Evolutionary conservation across 2,888 invertebrate genomes (phyloP).

Genomic region (Pegoplata infirma): DNA sequence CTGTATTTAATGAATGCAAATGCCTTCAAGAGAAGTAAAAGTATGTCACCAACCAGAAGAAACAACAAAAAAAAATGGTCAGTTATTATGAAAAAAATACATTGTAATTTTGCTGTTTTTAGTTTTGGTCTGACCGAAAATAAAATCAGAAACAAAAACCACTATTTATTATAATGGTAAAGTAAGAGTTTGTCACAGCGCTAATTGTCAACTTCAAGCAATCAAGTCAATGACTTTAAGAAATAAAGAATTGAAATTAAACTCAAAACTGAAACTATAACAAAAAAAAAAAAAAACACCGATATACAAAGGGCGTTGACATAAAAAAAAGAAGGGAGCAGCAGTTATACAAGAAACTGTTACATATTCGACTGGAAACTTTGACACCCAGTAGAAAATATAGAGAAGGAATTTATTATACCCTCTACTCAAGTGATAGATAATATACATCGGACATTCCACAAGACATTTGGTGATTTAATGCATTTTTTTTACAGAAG

Average conservation of each 20-base stretch:
- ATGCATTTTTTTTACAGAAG: too few species aligned
- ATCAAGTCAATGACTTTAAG: conserved; percentile 51
- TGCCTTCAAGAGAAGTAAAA: conserved; percentile 63
- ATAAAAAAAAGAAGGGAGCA: conserved; percentile 41
- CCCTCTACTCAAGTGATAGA: too few species aligned
- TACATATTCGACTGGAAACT: neutral
- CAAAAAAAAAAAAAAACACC: conserved; percentile 16
- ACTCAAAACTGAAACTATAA: conserved; percentile 32
- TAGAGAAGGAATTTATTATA: neutral
- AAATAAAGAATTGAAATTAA: conserved; percentile 34
- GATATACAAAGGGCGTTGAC: conserved; percentile 46
- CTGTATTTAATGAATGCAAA: conserved; percentile 62
- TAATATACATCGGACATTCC: too few species aligned
- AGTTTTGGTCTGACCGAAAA: conserved; percentile 31
- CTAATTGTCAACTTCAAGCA: conserved; percentile 56
- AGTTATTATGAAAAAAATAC: conserved; percentile 53
- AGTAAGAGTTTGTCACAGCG: conserved; percentile 57
- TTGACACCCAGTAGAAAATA: neutral
- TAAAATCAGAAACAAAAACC: conserved; percentile 1
- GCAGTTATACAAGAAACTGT: conserved; percentile 31
- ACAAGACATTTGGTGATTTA: too few species aligned
- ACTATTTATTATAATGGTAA: conserved; percentile 22
- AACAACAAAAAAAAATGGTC: conserved; percentile 44
- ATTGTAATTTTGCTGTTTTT: conserved; percentile 46
- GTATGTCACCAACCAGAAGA: conserved; percentile 55